Percentiles rank a stretch among this genome's conserved stretches.
Evolutionary conservation across 2,113 vertebrate genomes (phyloP).

Genomic region (Phalacrocorax pelagicus): DNA sequence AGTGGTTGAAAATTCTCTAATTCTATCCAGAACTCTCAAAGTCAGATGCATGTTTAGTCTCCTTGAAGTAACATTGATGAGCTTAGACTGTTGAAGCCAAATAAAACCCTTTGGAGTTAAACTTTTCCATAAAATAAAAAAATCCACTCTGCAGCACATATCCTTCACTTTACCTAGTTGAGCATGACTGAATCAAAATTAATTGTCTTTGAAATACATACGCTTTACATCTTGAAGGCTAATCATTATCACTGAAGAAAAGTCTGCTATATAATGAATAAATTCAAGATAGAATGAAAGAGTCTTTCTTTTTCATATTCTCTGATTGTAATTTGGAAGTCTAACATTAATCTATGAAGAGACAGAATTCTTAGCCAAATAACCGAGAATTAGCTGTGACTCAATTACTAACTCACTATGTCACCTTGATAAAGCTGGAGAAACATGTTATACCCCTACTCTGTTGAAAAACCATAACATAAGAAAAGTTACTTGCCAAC

Average conservation of each 20-base stretch:
- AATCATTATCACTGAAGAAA: constrained; percentile 10
- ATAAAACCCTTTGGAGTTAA: neutral
- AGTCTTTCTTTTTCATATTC: neutral
- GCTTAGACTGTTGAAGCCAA: neutral
- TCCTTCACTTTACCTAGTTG: neutral
- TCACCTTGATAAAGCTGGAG: neutral
- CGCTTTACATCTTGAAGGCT: neutral
- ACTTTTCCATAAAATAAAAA: constrained; percentile 27
- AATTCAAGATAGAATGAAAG: constrained; percentile 6
- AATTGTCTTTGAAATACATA: constrained; percentile 29
- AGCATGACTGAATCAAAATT: constrained; percentile 35
- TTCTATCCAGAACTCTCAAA: neutral
- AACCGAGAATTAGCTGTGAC: neutral
- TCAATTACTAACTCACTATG: neutral
- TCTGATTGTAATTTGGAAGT: neutral
- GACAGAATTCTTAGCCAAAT: neutral
- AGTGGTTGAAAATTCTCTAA: neutral
- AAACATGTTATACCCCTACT: neutral
- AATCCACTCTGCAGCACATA: neutral
- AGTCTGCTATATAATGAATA: neutral
- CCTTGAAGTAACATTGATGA: constrained; percentile 29
- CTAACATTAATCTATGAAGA: neutral
- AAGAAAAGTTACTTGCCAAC: neutral
- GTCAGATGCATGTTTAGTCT: neutral
- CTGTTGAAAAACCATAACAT: neutral